These are phyloP conservation scores for Esox niger DNA, from an alignment of 2,113 vertebrate genomes.

Conservation along the genomic window DNA sequence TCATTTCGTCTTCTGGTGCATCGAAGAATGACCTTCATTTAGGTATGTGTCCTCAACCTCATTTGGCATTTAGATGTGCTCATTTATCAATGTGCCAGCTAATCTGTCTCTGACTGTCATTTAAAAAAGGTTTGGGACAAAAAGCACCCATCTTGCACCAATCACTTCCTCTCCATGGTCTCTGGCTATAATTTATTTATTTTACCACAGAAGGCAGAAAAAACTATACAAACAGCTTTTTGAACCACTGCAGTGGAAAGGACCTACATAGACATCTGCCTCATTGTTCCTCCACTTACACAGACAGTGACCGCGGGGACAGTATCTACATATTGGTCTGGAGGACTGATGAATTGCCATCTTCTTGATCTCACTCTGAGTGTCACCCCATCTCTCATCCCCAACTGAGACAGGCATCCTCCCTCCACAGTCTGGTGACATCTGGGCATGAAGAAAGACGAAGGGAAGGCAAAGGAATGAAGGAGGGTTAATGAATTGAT, in stretches of 20 bases:
- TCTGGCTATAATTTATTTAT: no score
- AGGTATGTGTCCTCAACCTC: slow-evolving; percentile 10
- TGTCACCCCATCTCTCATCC: slow-evolving; percentile 24
- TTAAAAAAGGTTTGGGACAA: slow-evolving; percentile 7
- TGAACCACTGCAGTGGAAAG: no score
- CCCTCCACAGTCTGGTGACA: not conserved
- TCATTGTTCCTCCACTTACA: no score
- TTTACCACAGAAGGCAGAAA: no score
- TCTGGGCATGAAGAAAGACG: not conserved
- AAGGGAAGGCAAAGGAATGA: not conserved
- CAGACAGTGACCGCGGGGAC: not conserved
- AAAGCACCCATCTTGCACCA: not conserved
- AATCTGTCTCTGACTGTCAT: slow-evolving; percentile 20
- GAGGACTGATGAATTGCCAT: slow-evolving; percentile 34
- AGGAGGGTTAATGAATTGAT: not conserved
- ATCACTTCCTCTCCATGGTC: not conserved
- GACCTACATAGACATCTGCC: no score
- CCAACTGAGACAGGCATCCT: slow-evolving; percentile 24
- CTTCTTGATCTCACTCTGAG: slow-evolving; percentile 21
- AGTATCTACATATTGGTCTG: slow-evolving; percentile 19
- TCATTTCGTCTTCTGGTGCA: not conserved
- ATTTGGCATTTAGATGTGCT: slow-evolving; percentile 40
- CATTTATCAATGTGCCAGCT: slow-evolving; percentile 31
- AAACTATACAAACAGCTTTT: no score
- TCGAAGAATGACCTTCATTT: slow-evolving; percentile 21